Base-by-base conservation (phyloP, 35 echinoderm and acorn worm genomes). In the Lytechinus variegatus region DNA sequence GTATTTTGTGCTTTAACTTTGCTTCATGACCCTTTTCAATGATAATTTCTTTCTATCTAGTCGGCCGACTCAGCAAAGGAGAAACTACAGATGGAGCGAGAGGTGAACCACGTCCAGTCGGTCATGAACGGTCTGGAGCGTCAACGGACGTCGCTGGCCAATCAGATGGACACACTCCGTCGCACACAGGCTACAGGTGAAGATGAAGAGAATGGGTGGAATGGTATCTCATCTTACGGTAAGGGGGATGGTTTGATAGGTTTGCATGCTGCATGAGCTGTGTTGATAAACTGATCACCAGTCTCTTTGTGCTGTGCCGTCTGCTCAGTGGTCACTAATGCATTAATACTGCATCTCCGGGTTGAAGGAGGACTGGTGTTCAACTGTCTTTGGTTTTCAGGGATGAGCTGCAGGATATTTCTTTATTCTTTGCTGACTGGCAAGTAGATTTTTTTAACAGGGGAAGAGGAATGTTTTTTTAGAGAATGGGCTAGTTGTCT, bases 81-180 rank as follows among this genome's bases (percentile, higher is more conserved):
- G 52, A 93, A 89, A 55, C 54, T 97, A 3, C 95, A 97, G 94
- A 97, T 97, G 95, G 97, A 97, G 89, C 95, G 86, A 53, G 97
- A 97, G 86, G 90, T 97, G 19, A 60, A 94, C 19, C 66, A 94
- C 54, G 97, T 97, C 19, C 97, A 97, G 54, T 95, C 94, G n/a
- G 56, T 97, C 88, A 95, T 97, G 94, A 90, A 95, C 28, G 87
- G 89, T 21, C 61, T 97, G 94, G 95, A 94, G 27, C 91, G 95
- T 44, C 97, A 97, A 86, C 95, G 95, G 44, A 92, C 95, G 9
- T 53, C 87, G 8, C 58, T 97, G 9, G 89, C 52, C 44, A 71
- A 66, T 7, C 95, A 97, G 91, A 97, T 97, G 97, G 95, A 96
- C 33, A 95, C 61, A 19, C 94, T 96, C 14, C 52, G 92, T 5